Base-by-base conservation (phyloP, 2,113 vertebrate genomes). In the Anolis carolinensis region DNA sequence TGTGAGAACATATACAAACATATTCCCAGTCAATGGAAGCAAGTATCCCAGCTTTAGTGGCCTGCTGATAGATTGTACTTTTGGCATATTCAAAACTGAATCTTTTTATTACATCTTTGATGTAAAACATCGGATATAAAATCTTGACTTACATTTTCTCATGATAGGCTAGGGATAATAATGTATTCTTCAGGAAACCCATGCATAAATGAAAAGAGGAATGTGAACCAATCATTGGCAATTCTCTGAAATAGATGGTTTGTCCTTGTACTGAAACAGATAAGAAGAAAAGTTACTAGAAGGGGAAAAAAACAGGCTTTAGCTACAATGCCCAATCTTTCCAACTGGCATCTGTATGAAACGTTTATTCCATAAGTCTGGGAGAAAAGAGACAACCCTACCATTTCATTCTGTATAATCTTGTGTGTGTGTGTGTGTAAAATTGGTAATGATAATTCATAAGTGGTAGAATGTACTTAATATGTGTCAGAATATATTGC, bases 311-410 rank as follows among this genome's bases (percentile, higher is more conserved):
- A 63, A 63, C 32, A 50, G 63, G 14, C 79, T 65, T 7, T 48
- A 50, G 30, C 44, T 25, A 9, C 65, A 70, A 70, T 21, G 18
- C 80, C 91, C 93, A 90, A 91, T 88, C 87, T 92, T 89, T 79
- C 65, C 59, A 86, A 55, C 6, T 71, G 82, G 73, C 78, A 76
- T 86, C 68, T 39, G 32, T 70, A 81, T 70, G 32, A 70, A 70
- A 81, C n/a, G 50, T n/a, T 70, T 68, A 68, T 81, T 50, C 30
- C 5, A 63, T 68, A 27, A n/a, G 6, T 68, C 68, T 81, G 30
- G 30, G 50, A 30, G 4, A 8, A 68, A n/a, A 79, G 55, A 10
- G 77, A 36, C 32, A 36, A 32, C 21, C 21, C 23, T 55, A 21
- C 4, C 52, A 48, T 10, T 25, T 30, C 16, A 10, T 62, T 81